A percentile compares a stretch with the other conserved stretches of the same genome.
phyloP scores from a whole-genome alignment of 64 coral and sea anemone species.

The Pocillopora damicornis region DNA sequence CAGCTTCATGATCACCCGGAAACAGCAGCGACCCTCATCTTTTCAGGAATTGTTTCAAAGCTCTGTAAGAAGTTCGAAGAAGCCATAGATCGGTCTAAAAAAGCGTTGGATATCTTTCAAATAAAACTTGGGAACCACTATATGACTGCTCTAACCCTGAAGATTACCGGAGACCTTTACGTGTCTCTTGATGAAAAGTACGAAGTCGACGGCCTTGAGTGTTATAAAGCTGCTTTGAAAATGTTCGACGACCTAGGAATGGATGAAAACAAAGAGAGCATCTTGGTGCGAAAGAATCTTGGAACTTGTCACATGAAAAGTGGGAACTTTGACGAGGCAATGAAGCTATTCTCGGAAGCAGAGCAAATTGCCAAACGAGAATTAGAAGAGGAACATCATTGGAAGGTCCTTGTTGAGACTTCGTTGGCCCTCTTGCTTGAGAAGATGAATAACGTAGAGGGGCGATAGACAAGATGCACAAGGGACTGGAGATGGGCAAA shows the following conservation, averaged over 20 bases:
- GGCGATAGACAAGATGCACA: neutral
- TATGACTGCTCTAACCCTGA: conserved; percentile 7
- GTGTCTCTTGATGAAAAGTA: neutral
- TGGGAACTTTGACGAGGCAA: conserved; percentile 3
- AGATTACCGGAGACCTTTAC: conserved; percentile 13
- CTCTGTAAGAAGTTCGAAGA: neutral
- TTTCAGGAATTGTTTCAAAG: no score
- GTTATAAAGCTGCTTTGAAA: neutral
- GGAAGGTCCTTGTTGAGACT: conserved; percentile 16
- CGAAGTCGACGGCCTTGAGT: neutral
- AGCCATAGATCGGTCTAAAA: conserved; percentile 6
- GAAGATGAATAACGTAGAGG: neutral
- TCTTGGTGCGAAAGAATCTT: conserved; percentile 6
- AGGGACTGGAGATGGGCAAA: neutral
- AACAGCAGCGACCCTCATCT: neutral
- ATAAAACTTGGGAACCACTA: conserved; percentile 12
- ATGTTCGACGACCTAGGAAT: neutral
- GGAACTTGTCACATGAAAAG: conserved; percentile 2
- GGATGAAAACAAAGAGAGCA: neutral
- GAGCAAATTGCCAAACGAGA: neutral
- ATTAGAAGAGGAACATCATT: neutral
- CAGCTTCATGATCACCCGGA: neutral
- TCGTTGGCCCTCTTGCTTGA: conserved; percentile 1
- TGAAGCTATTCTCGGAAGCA: neutral
- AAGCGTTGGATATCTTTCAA: conserved; percentile 4